Conservation (phyloP, 2,888 invertebrate species). For the Limnephilus marmoratus region DNA sequence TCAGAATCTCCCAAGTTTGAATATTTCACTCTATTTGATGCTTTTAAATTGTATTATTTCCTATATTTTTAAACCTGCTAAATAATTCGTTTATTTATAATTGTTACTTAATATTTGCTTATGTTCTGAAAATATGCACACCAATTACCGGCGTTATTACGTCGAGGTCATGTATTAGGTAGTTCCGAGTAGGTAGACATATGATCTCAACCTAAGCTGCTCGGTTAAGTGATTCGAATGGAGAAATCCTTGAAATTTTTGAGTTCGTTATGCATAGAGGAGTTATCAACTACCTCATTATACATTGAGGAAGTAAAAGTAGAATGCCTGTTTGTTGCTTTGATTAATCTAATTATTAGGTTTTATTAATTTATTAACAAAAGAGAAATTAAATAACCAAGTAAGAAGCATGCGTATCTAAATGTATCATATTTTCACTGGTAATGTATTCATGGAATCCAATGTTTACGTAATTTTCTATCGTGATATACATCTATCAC, state of each 20-base stretch:
- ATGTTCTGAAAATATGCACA: background rate
- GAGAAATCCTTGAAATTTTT: conserved; percentile 50
- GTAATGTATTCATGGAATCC: background rate
- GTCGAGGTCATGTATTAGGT: conserved; percentile 9
- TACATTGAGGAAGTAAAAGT: conserved; percentile 2
- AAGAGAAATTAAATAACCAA: conserved; percentile 26
- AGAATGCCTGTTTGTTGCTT: background rate
- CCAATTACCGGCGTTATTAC: background rate
- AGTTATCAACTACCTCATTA: conserved; percentile 4
- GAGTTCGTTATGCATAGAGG: background rate
- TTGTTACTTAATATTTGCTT: background rate
- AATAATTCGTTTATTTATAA: background rate
- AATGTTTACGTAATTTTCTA: background rate
- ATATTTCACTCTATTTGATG: background rate
- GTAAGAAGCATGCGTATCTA: background rate
- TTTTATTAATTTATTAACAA: background rate
- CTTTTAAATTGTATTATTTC: background rate
- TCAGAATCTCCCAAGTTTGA: background rate
- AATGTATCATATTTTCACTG: background rate
- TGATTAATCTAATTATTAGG: background rate
- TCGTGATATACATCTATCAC: background rate
- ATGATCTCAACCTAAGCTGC: background rate
- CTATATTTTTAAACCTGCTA: background rate
- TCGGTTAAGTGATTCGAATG: conserved; percentile 39
- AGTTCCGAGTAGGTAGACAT: background rate